phyloP scores from a whole-genome alignment of 2,888 invertebrate species.

The Sericinus montela region DNA sequence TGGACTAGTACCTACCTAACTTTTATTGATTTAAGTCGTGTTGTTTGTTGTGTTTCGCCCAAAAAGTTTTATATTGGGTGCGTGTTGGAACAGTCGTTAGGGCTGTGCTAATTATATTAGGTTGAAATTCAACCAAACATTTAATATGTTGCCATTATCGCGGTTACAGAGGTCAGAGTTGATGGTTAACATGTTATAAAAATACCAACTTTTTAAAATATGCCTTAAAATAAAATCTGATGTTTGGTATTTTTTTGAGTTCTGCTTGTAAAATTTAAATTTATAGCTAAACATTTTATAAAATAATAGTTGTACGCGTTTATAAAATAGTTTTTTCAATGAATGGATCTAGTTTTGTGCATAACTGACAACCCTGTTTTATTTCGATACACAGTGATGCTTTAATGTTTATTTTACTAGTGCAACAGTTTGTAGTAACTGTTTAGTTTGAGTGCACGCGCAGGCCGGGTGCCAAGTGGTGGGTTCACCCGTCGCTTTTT shows the following conservation, averaged over 20 bases:
- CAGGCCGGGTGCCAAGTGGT: conserved; percentile 35
- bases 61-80: conserved; percentile 42
- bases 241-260: no score
- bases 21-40: conserved; percentile 19
- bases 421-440: conserved; percentile 49
- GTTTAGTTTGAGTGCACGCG: conserved; percentile 53
- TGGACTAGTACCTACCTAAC: conserved; percentile 8
- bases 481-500: conserved; percentile 27
- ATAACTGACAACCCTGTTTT: conserved; percentile 33
- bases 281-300: no score
- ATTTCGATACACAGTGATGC: conserved; percentile 20
- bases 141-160: conserved; percentile 40
- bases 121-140: conserved; percentile 35
- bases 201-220: no score
- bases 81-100: conserved; percentile 39
- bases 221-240: background rate
- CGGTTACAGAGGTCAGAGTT: conserved; percentile 47
- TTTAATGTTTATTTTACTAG: conserved; percentile 60
- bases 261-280: no score
- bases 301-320: no score
- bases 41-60: conserved; percentile 22
- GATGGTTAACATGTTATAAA: no score
- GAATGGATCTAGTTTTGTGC: no score
- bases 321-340: no score
- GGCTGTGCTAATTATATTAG: conserved; percentile 62